A percentile compares a stretch with the other conserved stretches of the same genome.
These are phyloP conservation scores for Chinchilla lanigera DNA, from an alignment of 2,113 vertebrate genomes.

Conservation along the genomic window DNA sequence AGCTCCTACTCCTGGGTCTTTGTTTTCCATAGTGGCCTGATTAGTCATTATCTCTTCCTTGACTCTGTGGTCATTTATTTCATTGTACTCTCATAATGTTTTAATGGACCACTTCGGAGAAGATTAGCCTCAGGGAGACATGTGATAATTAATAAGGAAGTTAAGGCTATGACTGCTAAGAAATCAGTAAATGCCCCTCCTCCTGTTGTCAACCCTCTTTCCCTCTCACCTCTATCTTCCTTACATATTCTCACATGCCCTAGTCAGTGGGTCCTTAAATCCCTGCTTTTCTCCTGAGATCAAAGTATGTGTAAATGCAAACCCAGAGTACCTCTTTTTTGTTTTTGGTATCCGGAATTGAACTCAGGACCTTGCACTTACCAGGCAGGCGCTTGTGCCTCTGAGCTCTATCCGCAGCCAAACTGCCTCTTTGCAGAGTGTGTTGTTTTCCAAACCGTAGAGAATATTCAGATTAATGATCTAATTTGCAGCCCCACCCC, in stretches of 20 bases:
- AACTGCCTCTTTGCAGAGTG: background rate
- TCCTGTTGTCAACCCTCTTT: background rate
- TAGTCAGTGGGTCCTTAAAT: background rate
- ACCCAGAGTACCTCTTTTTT: too few species aligned
- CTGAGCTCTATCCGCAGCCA: background rate
- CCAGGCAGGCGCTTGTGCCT: too few species aligned
- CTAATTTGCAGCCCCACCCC: background rate
- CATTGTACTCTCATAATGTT: background rate
- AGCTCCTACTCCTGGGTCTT: background rate
- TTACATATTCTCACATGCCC: background rate
- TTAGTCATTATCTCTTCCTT: background rate
- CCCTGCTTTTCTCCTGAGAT: background rate
- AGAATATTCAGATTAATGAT: background rate
- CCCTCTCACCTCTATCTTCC: background rate
- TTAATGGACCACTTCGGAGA: background rate
- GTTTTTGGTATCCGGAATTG: too few species aligned
- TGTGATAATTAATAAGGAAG: background rate
- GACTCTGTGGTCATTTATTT: background rate
- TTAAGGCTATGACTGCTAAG: background rate
- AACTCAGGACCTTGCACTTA: too few species aligned
- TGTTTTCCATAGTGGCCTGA: background rate
- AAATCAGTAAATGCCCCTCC: background rate
- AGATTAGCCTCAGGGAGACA: background rate
- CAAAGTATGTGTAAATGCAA: background rate
- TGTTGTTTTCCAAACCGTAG: conserved; percentile 34